Evolutionary conservation across 2,113 vertebrate genomes (phyloP), one percentile per base, ranked within the genome.

Genomic region (Mustela lutreola): DNA sequence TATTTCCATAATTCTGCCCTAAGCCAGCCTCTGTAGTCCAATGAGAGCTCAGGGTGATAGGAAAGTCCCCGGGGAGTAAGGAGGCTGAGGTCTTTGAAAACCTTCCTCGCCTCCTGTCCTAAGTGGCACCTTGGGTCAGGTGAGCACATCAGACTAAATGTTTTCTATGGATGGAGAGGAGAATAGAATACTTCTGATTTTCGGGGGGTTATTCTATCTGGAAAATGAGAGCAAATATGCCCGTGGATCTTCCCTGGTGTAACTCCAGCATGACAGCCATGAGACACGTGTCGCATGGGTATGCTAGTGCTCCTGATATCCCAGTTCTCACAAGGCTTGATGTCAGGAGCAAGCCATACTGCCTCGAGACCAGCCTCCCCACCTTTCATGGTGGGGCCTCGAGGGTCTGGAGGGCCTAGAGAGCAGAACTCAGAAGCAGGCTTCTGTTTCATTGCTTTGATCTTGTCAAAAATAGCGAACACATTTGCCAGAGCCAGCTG

Each of bases 401-500:
- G 0, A 80, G 62, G 42, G n/a, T 15, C 53, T 71, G 42, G 82
- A 22, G n/a, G 7, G 70, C 36, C 33, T 39, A 87, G 75, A 75
- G 50, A 48, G 78, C 39, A 83, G 81, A 71, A 87, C 21, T 63
- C 33, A 93, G 62, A 89, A 73, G 92, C 56, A 83, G 75, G 7
- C 24, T 45, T 93, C 56, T 60, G 2, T 70, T 81, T 92, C 3
- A 1, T 89, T 91, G 63, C 89, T 96, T 89, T 96, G 92, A 96
- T 90, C 92, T 60, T 88, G 73, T 97, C 28, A 65, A 28, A 94
- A 96, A 58, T 21, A 94, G 78, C 63, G 91, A 79, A 81, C 1
- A 2, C 53, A 50, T 83, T 53, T 94, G 89, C 86, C 21, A 16
- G 53, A 97, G 75, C 86, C 96, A 95, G 84, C 94, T 95, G 91